Evolutionary conservation across 1,140 invertebrate genomes (phyloP), one percentile per base, ranked within the genome.

Genomic region (Zaprionus ghesquierei): DNA sequence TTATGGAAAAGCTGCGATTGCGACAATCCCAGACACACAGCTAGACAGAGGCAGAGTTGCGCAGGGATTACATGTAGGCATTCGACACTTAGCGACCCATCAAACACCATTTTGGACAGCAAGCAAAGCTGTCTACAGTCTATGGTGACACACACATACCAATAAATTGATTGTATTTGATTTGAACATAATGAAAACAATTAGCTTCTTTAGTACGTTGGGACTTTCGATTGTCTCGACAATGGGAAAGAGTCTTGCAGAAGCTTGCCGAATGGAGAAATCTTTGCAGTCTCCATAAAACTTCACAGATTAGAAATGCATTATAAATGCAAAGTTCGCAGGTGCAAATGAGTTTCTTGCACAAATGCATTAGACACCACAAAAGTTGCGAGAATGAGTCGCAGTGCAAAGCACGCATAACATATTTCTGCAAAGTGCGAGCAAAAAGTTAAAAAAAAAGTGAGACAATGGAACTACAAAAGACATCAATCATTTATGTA

Each of bases 1-100:
- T 76, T 79, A 68, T 79, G 69, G 62, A 68, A 71, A 72, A 76
- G 56, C 76, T 58, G 44, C 25, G 61, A 74, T 31, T 74, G 70
- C 71, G 61, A 56, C 64, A 69, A 74, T 61, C 64, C 58, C 58
- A 75, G 27, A 35, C 10, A 53, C 22, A 18, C 23, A 64, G 27
- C 15, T 22, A 22, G 9, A 44, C 41, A 3, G 22, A 13, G 33
- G 12, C 33, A 27, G 29, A 8, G 20, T 27, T 12, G 31, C 29
- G 25, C 4, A 6, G 27, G 27, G 3, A 29, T 5, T 29, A n/a
- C 27, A 29, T 8, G 18, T n/a, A n/a, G n/a, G n/a, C n/a, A 46
- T 2, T 20, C 38, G 41, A 12, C 41, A 46, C n/a, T 38, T 5
- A 13, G 13, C 4, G 35, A 13, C 35, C n/a, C 35, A 41, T 41